A percentile compares a stretch with the other conserved stretches of the same genome.
These are phyloP conservation scores for Lysiphlebus fabarum DNA, from an alignment of 1,140 invertebrate genomes.

Conservation along the genomic window DNA sequence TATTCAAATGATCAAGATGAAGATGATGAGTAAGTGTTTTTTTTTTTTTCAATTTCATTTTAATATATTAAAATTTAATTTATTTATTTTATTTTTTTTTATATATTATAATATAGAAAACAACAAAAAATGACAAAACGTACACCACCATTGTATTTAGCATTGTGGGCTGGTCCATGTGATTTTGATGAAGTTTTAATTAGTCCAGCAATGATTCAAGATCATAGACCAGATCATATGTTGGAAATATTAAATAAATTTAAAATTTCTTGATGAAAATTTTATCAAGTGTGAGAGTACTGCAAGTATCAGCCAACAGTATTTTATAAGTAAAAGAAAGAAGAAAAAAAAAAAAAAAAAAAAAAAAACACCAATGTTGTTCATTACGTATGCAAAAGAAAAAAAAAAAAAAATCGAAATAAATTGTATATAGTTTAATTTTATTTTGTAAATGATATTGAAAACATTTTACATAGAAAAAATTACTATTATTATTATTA, in stretches of 20 bases:
- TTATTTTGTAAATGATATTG: no score
- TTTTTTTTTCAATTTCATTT: constrained; percentile 8
- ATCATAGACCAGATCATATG: constrained; percentile 91
- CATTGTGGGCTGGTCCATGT: constrained; percentile 81
- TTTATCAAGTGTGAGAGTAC: no score
- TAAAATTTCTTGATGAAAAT: no score
- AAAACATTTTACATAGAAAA: no score
- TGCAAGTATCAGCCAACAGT: no score
- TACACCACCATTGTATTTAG: constrained; percentile 81
- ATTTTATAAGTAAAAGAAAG: no score
- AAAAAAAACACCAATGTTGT: no score
- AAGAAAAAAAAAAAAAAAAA: no score
- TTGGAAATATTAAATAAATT: constrained; percentile 76
- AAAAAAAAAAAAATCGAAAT: no score
- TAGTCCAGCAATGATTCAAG: constrained; percentile 88
- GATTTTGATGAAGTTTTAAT: constrained; percentile 91
- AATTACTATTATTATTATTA: no score
- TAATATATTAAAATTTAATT: constrained; percentile 1
- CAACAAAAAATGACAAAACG: constrained; percentile 63
- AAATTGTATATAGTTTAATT: no score
- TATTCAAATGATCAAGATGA: constrained; percentile 66
- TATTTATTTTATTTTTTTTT: constrained; percentile 12
- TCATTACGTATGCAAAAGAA: no score
- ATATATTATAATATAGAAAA: constrained; percentile 49
- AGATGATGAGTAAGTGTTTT: constrained; percentile 66